Evolutionary conservation across 2,888 invertebrate genomes (phyloP).

Genomic region (Tetanocera ferruginea): DNA sequence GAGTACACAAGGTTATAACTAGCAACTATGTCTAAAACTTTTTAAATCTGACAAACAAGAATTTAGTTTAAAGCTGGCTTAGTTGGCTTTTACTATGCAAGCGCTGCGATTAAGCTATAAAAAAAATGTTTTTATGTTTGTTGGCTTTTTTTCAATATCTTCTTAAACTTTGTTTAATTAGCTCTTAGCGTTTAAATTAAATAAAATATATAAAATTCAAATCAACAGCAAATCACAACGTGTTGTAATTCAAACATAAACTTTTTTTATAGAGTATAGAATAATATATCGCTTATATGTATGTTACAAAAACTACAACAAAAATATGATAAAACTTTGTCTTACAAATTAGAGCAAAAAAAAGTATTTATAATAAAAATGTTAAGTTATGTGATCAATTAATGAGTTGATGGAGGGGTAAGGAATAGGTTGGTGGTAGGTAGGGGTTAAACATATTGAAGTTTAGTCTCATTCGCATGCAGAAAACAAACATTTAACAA

Average conservation of each 20-base stretch:
- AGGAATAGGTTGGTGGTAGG: too few relatives aligned
- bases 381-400: background rate
- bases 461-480: slow-evolving; percentile 31
- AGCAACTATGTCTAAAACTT: too few relatives aligned
- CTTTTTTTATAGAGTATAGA: background rate
- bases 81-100: too few relatives aligned
- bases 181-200: background rate
- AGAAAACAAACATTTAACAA: slow-evolving; percentile 29
- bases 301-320: background rate
- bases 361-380: background rate
- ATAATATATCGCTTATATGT: background rate
- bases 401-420: background rate
- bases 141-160: background rate
- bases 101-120: too few relatives aligned
- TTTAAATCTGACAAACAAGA: too few relatives aligned
- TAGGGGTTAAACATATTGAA: background rate
- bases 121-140: too few relatives aligned
- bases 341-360: slow-evolving; percentile 8
- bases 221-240: slow-evolving; percentile 26
- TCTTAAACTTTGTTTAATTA: background rate
- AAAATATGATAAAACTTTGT: background rate
- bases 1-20: too few relatives aligned
- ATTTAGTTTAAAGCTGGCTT: too few relatives aligned
- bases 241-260: slow-evolving; percentile 5
- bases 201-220: slow-evolving; percentile 14